phyloP scores from a whole-genome alignment of 1,140 invertebrate genomes.

The Ceratina australensis region DNA sequence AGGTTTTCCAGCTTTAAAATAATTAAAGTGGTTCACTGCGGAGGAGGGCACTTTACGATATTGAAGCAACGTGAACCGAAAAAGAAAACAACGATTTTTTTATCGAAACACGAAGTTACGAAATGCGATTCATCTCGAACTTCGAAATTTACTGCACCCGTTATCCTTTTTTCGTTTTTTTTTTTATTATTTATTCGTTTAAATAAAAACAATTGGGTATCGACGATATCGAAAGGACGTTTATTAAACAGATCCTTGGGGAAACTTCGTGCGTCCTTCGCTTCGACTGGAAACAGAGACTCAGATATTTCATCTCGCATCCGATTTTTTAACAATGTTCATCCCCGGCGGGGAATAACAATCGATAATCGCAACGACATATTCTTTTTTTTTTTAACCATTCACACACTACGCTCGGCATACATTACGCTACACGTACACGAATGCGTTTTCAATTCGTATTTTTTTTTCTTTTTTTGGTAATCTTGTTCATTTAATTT shows the following conservation, averaged over 20 bases:
- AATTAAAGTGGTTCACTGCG: constrained; percentile 31
- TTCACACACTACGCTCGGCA: constrained; percentile 36
- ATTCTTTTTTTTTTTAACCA: not conserved
- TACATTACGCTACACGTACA: constrained; percentile 34
- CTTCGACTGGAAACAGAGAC: not conserved
- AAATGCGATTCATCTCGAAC: not conserved
- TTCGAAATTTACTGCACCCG: not conserved
- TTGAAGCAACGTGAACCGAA: not conserved
- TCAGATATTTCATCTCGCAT: constrained; percentile 12
- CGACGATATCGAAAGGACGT: not conserved
- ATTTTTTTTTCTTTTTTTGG: not conserved
- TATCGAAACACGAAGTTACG: not conserved
- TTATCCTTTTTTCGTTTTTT: not conserved
- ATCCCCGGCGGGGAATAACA: not conserved
- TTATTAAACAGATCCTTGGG: not conserved
- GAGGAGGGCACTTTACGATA: constrained; percentile 10
- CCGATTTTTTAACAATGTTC: constrained; percentile 5
- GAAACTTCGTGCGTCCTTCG: constrained; percentile 22
- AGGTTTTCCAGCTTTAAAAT: constrained; percentile 12
- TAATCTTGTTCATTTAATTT: constrained; percentile 35
- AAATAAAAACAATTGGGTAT: not conserved
- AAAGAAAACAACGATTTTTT: not conserved
- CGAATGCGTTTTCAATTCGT: constrained; percentile 26
- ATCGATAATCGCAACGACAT: constrained; percentile 35
- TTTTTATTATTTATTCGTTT: too few species aligned